Evolutionary conservation across 2,113 vertebrate species (phyloP).

Genomic region (Rafetus swinhoei): DNA sequence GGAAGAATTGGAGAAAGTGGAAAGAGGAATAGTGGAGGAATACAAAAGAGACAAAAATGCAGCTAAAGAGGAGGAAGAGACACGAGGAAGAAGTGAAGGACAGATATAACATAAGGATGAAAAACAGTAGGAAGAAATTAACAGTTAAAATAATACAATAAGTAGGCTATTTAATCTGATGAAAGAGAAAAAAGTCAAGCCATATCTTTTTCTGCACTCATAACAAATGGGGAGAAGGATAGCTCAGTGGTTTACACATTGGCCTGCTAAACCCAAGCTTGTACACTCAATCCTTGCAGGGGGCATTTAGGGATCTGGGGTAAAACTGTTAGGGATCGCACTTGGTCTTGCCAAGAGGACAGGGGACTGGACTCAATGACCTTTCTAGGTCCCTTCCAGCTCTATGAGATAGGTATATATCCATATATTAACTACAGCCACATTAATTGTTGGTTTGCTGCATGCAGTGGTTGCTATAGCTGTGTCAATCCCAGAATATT

Average conservation of each 20-base stretch:
- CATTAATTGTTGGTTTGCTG: neutral
- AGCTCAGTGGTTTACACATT: no score
- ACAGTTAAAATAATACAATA: neutral
- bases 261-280: no score
- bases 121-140: accelerated
- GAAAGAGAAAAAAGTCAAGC: neutral
- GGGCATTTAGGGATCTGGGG: no score
- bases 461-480: neutral
- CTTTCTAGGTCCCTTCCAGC: no score
- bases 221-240: neutral
- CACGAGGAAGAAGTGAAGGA: neutral
- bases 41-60: neutral
- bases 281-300: no score
- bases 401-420: no score
- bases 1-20: neutral
- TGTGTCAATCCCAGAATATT: neutral
- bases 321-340: no score
- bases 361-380: no score
- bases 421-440: no score
- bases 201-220: neutral
- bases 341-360: no score
- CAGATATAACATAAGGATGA: neutral
- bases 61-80: neutral
- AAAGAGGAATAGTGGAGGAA: neutral
- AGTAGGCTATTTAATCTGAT: neutral